A percentile compares a stretch with the other conserved stretches of the same genome.
Conservation (phyloP, 2,113 vertebrate species). For the Malaclemys terrapin region DNA sequence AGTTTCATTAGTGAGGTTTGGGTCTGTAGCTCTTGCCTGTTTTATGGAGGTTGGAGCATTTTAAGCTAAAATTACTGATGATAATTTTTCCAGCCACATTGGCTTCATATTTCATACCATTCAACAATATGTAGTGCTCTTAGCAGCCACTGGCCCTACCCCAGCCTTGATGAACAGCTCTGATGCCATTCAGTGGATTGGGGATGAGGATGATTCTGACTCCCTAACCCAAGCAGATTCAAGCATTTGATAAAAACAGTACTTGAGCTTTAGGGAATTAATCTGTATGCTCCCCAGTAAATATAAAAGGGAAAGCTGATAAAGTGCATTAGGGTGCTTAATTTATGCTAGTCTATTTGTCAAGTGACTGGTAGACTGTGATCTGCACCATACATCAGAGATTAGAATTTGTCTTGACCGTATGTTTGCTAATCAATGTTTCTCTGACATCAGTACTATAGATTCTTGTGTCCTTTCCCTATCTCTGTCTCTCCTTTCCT, state of each 20-base stretch:
- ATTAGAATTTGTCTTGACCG: neutral
- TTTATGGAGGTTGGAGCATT: conserved; percentile 57
- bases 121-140: neutral
- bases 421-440: neutral
- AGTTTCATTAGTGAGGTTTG: conserved; percentile 74
- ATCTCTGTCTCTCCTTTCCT: neutral
- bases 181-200: neutral
- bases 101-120: conserved; percentile 24
- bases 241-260: neutral
- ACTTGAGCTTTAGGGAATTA: neutral
- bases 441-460: accelerated
- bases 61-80: conserved; percentile 49
- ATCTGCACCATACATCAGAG: neutral
- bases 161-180: neutral
- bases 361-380: neutral
- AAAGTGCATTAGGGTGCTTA: neutral
- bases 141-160: neutral
- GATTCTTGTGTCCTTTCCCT: neutral
- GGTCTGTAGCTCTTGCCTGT: conserved; percentile 36
- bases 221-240: neutral
- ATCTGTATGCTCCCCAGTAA: neutral
- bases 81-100: conserved; percentile 13
- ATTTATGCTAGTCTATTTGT: neutral
- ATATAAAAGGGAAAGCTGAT: neutral
- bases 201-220: neutral